Conservation (phyloP, 2,888 invertebrate species). For the Xanthostigma xanthostigma region DNA sequence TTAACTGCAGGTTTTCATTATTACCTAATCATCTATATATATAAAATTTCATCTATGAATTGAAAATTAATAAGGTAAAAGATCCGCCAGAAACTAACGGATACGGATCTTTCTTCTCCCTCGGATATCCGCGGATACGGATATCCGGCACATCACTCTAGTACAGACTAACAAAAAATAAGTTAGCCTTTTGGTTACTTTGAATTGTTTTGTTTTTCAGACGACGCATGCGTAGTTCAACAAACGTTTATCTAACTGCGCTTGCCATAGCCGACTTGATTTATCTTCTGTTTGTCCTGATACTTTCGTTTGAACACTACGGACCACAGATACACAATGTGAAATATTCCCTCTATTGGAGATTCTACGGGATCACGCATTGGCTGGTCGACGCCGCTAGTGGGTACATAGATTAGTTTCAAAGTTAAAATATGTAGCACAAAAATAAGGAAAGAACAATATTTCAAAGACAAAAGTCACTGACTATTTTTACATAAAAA, state of each 20-base stretch:
- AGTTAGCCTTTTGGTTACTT: no score
- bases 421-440: neutral
- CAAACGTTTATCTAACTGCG: constrained; percentile 58
- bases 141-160: no score
- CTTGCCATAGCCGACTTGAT: constrained; percentile 56
- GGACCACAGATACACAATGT: constrained; percentile 33
- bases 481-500: no score
- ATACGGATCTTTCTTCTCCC: no score
- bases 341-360: constrained; percentile 39
- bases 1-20: no score
- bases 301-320: constrained; percentile 45
- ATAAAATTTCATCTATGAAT: no score
- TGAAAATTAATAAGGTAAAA: no score
- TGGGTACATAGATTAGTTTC: constrained; percentile 26
- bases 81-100: no score
- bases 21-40: no score
- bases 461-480: no score
- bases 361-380: constrained; percentile 38
- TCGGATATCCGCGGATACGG: no score
- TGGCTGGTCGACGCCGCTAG: constrained; percentile 53
- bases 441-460: neutral
- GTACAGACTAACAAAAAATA: no score
- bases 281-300: constrained; percentile 47
- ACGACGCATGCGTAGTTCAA: constrained; percentile 57
- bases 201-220: constrained; percentile 21